Evolutionary conservation across 2,797 vertebrate species (phyloP).

Genomic region (Sebastes diaconus): DNA sequence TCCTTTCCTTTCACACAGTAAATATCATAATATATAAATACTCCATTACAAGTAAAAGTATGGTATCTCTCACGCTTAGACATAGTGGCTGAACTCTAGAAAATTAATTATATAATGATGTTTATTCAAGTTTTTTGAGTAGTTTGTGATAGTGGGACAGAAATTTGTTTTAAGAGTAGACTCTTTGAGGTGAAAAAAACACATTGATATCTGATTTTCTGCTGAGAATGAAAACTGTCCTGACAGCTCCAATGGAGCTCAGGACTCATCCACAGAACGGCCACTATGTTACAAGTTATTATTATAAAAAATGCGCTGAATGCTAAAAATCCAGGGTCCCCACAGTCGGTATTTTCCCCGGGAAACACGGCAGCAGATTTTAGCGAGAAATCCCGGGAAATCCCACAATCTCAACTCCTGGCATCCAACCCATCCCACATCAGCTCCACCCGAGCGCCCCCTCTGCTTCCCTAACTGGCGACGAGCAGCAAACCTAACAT

Average conservation of each 20-base stretch:
- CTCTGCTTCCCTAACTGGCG: slow-evolving; percentile 16
- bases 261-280: background rate
- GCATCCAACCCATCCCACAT: slow-evolving; percentile 26
- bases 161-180: background rate
- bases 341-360: background rate
- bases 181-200: background rate
- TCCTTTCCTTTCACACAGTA: background rate
- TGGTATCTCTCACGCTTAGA: background rate
- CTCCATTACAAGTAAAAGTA: background rate
- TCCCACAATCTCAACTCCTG: slow-evolving; percentile 13
- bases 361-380: background rate
- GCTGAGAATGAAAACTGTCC: background rate
- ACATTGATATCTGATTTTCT: background rate
- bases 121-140: background rate
- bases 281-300: background rate
- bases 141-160: background rate
- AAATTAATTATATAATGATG: background rate
- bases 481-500: slow-evolving; percentile 13
- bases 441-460: slow-evolving; percentile 34
- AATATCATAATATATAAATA: background rate
- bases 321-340: background rate
- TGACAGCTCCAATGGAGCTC: background rate
- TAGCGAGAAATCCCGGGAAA: slow-evolving; percentile 20
- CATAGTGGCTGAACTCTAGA: background rate
- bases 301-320: background rate